A percentile compares a stretch with the other conserved stretches of the same genome.
phyloP scores from a whole-genome alignment of 2,113 vertebrate genomes.

The Cygnus atratus region DNA sequence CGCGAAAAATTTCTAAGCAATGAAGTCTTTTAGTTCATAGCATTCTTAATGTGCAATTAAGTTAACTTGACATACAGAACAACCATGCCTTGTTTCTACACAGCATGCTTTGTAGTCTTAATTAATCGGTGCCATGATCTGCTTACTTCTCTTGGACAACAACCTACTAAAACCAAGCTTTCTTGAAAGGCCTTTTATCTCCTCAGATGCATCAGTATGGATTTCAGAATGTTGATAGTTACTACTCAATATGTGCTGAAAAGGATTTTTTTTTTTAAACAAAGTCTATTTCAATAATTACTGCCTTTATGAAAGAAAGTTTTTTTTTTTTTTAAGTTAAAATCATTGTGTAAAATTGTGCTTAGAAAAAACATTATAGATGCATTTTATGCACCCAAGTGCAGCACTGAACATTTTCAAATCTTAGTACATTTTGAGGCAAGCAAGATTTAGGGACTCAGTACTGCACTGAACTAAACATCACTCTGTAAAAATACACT shows the following conservation, averaged over 20 bases:
- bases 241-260: not conserved
- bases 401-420: not conserved
- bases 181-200: not conserved
- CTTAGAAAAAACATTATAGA: not conserved
- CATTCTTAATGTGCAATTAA: not conserved
- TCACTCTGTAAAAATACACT: not conserved
- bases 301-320: not conserved
- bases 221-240: not conserved
- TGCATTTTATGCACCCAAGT: not conserved
- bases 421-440: not conserved
- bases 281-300: not conserved
- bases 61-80: not conserved
- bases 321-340: not conserved
- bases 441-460: not conserved
- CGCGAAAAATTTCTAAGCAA: not conserved
- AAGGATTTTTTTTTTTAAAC: not conserved
- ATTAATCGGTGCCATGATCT: not conserved
- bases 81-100: not conserved
- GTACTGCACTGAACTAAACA: not conserved
- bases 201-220: not conserved
- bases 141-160: not conserved
- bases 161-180: not conserved
- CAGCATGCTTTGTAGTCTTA: not conserved
- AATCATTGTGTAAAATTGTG: not conserved
- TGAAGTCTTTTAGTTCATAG: not conserved